Conservation (phyloP, 2,113 vertebrate genomes). For the Grammomys surdaster region DNA sequence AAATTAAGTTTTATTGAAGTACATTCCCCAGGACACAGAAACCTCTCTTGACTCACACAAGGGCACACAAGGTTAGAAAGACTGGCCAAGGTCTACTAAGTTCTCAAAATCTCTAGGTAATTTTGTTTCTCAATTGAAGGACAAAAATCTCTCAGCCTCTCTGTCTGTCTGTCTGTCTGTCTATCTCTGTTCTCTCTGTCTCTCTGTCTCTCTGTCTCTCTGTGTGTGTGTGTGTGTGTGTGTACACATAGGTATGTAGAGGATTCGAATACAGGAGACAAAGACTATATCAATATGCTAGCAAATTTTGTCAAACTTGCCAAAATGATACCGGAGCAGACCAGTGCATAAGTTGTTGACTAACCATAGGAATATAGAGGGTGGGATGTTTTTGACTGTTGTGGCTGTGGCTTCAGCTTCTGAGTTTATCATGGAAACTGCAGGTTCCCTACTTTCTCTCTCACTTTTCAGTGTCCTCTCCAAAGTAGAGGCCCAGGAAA, state of each 20-base stretch:
- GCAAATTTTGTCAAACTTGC: constrained; percentile 25
- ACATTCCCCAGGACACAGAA: not conserved
- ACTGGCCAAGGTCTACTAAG: not conserved
- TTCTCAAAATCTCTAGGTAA: not conserved
- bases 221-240: too few relatives aligned
- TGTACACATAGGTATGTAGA: not conserved
- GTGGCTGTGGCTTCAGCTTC: not conserved
- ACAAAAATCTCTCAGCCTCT: too few relatives aligned
- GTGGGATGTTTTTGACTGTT: not conserved
- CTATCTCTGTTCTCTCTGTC: too few relatives aligned
- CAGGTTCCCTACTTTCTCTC: not conserved
- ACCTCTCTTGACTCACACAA: not conserved
- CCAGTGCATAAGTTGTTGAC: not conserved
- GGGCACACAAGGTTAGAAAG: not conserved
- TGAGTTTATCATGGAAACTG: not conserved
- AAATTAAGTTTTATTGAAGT: not conserved
- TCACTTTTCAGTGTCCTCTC: not conserved
- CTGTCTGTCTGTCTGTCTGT: too few relatives aligned
- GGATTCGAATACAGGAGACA: not conserved
- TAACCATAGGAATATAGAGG: not conserved
- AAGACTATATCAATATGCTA: not conserved
- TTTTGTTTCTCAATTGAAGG: too few relatives aligned
- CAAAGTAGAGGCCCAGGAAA: not conserved
- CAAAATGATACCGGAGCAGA: not conserved
- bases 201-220: too few relatives aligned